Base-by-base conservation (phyloP, 64 coral and sea anemone species). In the Montipora foliosa region DNA sequence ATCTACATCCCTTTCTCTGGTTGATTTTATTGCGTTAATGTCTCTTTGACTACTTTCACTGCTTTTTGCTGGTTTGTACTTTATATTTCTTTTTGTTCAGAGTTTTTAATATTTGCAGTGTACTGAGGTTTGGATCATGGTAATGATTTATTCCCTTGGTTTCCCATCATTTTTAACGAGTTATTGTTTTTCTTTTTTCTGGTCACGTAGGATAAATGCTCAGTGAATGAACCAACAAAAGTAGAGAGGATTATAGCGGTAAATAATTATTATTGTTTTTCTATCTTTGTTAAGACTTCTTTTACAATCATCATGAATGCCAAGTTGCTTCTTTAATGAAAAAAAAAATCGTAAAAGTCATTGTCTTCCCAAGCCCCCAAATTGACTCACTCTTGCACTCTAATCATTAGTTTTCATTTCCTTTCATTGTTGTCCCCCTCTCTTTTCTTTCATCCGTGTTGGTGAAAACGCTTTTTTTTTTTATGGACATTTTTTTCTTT, bases 171-270 rank as follows among this genome's bases (percentile, higher is more conserved):
- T 61, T 48, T 16, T 83, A 15, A 86, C 49, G 14, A 71, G 5
- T 21, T 25, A 4, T 70, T 67, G 8, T 67, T 47, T 22, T 12
- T 22, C 17, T 37, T 25, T 13, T 62, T 48, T 51, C 9, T 12
- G 37, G 19, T 49, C 10, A 6, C 49, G 44, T 45, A 86, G 47
- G 64, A 86, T 71, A 86, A 86, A 49, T 64, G 8, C 68, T 71
- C 82, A 21, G 66, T 72, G 66, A 86, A 71, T 86, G 82, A 86
- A 24, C 62, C 62, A 46, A 72, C 82, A 66, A 72, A 71, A 3
- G 82, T 86, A 45, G 82, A 86, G 45, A 86, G 20, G 66, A 86
- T 86, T 48, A 86, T 86, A 50, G 82, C 62, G 66, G 82, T 86
- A 51, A 86, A 67, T 21, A 59, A 12, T 37, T 62, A 47, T 19